Percentiles rank a stretch among this genome's conserved stretches.
Conservation (phyloP, 2,113 vertebrate species). For the Boleophthalmus pectinirostris region DNA sequence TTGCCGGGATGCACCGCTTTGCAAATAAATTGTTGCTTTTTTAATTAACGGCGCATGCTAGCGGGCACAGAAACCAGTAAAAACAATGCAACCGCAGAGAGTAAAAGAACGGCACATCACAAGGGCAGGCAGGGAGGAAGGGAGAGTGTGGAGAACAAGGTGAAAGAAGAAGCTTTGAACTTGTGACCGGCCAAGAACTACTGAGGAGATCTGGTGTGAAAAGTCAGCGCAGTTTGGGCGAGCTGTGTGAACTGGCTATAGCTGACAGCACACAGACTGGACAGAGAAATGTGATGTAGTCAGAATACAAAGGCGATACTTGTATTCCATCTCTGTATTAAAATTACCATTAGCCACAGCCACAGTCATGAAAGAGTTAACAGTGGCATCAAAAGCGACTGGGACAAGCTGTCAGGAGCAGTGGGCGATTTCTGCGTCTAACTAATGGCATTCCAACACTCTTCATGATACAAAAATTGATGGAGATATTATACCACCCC, state of each 20-base stretch:
- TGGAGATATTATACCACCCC: neutral
- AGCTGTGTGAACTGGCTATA: neutral
- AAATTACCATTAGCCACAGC: neutral
- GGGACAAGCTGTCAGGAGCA: neutral
- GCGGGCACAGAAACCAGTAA: conserved; percentile 30
- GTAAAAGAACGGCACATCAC: conserved; percentile 34
- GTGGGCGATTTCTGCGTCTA: neutral
- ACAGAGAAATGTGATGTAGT: neutral
- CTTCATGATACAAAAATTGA: neutral
- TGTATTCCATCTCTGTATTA: neutral
- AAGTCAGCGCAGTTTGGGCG: conserved; percentile 2
- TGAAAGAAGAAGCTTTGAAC: conserved; percentile 1
- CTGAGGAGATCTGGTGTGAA: conserved; percentile 15
- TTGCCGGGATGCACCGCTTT: conserved; percentile 56
- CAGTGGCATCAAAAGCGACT: neutral
- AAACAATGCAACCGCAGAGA: conserved; percentile 41
- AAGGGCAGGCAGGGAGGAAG: conserved; percentile 15
- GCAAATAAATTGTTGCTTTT: conserved; percentile 70
- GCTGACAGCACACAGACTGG: neutral
- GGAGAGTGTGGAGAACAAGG: conserved; percentile 40
- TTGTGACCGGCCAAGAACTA: conserved; percentile 10
- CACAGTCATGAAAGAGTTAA: neutral
- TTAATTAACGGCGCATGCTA: conserved; percentile 60
- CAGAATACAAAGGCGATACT: neutral
- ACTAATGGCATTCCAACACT: neutral